Evolutionary conservation across 64 coral and sea anemone genomes (phyloP), one percentile per base, ranked within the genome.

Genomic region (Dendrophyllia cribrosa): DNA sequence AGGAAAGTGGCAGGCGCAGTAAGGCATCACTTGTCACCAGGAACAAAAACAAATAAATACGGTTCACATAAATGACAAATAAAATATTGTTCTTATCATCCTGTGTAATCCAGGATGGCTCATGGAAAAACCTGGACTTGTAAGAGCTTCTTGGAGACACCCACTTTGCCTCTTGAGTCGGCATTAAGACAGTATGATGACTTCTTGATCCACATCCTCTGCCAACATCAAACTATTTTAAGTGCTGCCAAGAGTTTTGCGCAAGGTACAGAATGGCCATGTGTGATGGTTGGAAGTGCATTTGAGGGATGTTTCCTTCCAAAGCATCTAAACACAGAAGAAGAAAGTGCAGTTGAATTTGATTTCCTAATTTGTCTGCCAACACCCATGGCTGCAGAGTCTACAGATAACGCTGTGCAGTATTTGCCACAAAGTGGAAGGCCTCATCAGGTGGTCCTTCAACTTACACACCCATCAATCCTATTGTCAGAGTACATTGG

Each of bases 231-330:
- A 65, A 82, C 59, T 44, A 47, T 65, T 47, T 46, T 82, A 43
- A 82, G 79, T 47, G 24, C 79, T n/a, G 59, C 64, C 43, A 82
- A 82, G 43, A 44, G 59, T 43, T 82, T 82, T 82, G 58, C 26
- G 9, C 5, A 48, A 19, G 59, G 60, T 15, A 65, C 79, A 45
- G 79, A 65, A 17, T 74, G 71, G 71, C 71, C 59, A n/a, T 80
- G 79, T 66, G 59, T 64, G 3, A 46, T 82, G 43, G 60, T 48
- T 66, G 79, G 79, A 20, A 82, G 79, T 82, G 79, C 59, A 82
- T 82, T 82, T 65, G 79, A 82, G 46, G 79, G 79, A n/a, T 82
- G 79, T 65, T 62, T 47, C 46, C 58, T 82, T 63, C 79, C 79
- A 63, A 82, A 65, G 26, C 34, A 82, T 9, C 20, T 82, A 8